Evolutionary conservation across 2,888 invertebrate genomes (phyloP).

Genomic region (Drosophila trichaetosa): DNA sequence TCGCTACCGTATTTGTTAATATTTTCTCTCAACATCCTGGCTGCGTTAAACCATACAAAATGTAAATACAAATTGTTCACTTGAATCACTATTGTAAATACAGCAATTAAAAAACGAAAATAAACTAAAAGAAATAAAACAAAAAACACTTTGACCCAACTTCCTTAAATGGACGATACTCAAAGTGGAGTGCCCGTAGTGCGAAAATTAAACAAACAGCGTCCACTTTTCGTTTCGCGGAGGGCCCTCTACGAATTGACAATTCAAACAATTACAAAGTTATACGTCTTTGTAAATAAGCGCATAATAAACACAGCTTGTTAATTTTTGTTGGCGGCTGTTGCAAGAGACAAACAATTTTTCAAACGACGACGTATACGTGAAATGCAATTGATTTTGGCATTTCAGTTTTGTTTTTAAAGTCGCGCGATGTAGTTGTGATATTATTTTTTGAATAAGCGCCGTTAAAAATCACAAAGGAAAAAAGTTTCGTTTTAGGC

Average conservation of each 20-base stretch:
- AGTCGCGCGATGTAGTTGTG: constrained; percentile 62
- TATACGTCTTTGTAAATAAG: constrained; percentile 64
- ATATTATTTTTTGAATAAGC: constrained; percentile 3
- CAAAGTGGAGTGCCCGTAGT: constrained; percentile 42
- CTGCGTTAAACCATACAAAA: constrained; percentile 38
- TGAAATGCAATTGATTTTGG: constrained; percentile 49
- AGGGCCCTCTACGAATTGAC: constrained; percentile 71
- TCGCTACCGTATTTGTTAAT: constrained; percentile 36
- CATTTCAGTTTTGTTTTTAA: constrained; percentile 64
- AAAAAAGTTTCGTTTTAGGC: background rate
- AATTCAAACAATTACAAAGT: constrained; percentile 75
- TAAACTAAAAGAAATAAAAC: constrained; percentile 11
- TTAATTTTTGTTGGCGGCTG: constrained; percentile 26
- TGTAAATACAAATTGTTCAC: constrained; percentile 54
- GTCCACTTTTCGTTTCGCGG: constrained; percentile 44
- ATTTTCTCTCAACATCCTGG: constrained; percentile 61
- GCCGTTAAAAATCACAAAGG: background rate
- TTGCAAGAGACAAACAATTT: constrained; percentile 58
- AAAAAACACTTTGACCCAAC: constrained; percentile 52
- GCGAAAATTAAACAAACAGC: constrained; percentile 72
- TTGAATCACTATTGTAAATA: constrained; percentile 33
- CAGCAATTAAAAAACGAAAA: constrained; percentile 25
- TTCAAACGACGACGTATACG: constrained; percentile 27
- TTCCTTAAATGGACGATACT: constrained; percentile 23
- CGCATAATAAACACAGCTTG: constrained; percentile 64